Percentiles rank a stretch among this genome's conserved stretches.
These are phyloP conservation scores for Drosophila repleta DNA, from an alignment of 1,140 invertebrate genomes.

Conservation along the genomic window DNA sequence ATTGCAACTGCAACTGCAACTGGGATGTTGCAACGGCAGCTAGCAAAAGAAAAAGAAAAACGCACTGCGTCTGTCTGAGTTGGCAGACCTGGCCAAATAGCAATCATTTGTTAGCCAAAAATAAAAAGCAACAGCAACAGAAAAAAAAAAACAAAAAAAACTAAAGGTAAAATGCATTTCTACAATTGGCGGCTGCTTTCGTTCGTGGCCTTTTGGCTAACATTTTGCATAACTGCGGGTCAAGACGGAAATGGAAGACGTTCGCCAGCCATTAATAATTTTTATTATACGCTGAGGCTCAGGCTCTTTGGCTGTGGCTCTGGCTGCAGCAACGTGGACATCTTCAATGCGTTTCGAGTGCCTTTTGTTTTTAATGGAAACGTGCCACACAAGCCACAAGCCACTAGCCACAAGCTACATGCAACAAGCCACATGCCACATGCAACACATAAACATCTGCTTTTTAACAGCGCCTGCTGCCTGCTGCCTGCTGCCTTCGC, in stretches of 20 bases:
- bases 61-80: constrained; percentile 49
- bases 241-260: constrained; percentile 78
- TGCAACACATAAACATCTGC: constrained; percentile 38
- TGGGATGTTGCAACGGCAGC: constrained; percentile 11
- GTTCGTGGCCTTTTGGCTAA: constrained; percentile 74
- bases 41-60: no score
- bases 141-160: no score
- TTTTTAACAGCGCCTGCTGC: constrained; percentile 31
- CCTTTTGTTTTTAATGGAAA: constrained; percentile 69
- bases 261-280: constrained; percentile 74
- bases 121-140: no score
- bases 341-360: constrained; percentile 66
- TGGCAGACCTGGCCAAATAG: constrained; percentile 52
- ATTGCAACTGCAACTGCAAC: constrained; percentile 32
- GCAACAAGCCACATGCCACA: constrained; percentile 1
- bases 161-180: constrained; percentile 41
- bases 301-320: constrained; percentile 6
- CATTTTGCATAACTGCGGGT: constrained; percentile 80
- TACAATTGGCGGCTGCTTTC: constrained; percentile 68
- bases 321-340: constrained; percentile 45
- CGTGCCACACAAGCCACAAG: constrained; percentile 41
- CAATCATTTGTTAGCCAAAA: constrained; percentile 77
- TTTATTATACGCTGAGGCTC: constrained; percentile 36
- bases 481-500: not conserved
- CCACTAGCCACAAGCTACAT: constrained; percentile 11